These are phyloP conservation scores for Halictus rubicundus DNA, from an alignment of 1,140 invertebrate genomes.

Conservation along the genomic window DNA sequence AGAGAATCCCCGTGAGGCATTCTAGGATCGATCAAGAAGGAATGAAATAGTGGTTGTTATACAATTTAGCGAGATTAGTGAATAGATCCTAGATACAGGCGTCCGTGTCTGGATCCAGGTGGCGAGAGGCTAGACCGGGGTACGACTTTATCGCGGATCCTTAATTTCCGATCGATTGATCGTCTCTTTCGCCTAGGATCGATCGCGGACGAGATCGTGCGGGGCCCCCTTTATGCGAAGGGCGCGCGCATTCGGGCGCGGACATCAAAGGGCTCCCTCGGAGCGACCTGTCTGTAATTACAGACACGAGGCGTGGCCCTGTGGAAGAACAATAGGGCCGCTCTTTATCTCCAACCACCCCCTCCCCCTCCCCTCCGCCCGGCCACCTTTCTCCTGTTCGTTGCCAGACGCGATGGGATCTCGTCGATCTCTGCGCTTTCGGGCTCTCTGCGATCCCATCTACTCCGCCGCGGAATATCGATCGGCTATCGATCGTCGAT, in stretches of 20 bases:
- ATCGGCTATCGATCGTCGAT: slow-evolving; percentile 76
- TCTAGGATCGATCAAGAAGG: no score
- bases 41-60: no score
- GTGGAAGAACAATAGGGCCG: slow-evolving; percentile 78
- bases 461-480: slow-evolving; percentile 70
- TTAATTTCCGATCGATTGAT: slow-evolving; percentile 62
- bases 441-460: slow-evolving; percentile 74
- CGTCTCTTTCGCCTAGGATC: slow-evolving; percentile 62
- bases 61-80: no score
- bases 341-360: slow-evolving; percentile 55
- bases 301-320: slow-evolving; percentile 79
- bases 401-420: slow-evolving; percentile 70
- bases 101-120: background rate
- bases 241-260: slow-evolving; percentile 64
- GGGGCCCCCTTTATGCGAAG: slow-evolving; percentile 57
- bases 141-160: slow-evolving; percentile 57
- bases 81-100: background rate
- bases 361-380: background rate
- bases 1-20: no score
- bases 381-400: background rate
- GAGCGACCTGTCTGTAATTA: slow-evolving; percentile 79
- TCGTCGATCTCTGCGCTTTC: slow-evolving; percentile 72
- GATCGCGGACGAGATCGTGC: slow-evolving; percentile 58
- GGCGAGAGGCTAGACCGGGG: background rate
- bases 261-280: slow-evolving; percentile 77